Conservation (phyloP, 2,113 vertebrate genomes). For the Struthidea cinerea region DNA sequence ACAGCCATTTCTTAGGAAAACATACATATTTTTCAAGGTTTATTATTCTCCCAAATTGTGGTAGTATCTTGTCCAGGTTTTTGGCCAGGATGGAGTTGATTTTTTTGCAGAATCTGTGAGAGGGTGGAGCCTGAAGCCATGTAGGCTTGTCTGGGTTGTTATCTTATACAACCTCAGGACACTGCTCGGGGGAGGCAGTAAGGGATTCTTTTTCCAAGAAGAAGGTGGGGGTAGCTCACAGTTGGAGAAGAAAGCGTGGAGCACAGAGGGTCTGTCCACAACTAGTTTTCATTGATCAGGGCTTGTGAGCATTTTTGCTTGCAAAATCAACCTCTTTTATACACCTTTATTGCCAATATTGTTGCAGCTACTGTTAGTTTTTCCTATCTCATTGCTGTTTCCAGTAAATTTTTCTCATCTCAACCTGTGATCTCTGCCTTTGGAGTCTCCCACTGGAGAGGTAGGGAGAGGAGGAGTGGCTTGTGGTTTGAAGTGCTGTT, state of each 20-base stretch:
- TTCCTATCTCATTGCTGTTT: not conserved
- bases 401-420: not conserved
- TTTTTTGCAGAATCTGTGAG: not conserved
- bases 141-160: not conserved
- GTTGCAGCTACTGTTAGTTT: fast-evolving
- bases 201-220: not conserved
- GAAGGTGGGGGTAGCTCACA: not conserved
- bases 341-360: not conserved
- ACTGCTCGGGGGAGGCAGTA: too few relatives aligned
- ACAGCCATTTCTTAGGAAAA: not conserved
- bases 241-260: fast-evolving
- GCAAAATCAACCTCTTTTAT: not conserved
- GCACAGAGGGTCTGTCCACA: too few relatives aligned
- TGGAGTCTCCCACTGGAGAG: not conserved
- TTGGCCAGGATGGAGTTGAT: not conserved
- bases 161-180: not conserved
- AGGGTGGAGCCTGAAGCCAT: not conserved
- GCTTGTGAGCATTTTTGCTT: not conserved
- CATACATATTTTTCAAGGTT: not conserved
- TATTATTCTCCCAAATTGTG: not conserved
- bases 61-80: not conserved
- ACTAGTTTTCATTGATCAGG: not conserved
- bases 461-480: not conserved
- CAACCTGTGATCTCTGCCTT: not conserved
- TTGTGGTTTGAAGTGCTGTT: not conserved